Conservation (phyloP, 2,888 invertebrate genomes). For the Mycalesis mineus region DNA sequence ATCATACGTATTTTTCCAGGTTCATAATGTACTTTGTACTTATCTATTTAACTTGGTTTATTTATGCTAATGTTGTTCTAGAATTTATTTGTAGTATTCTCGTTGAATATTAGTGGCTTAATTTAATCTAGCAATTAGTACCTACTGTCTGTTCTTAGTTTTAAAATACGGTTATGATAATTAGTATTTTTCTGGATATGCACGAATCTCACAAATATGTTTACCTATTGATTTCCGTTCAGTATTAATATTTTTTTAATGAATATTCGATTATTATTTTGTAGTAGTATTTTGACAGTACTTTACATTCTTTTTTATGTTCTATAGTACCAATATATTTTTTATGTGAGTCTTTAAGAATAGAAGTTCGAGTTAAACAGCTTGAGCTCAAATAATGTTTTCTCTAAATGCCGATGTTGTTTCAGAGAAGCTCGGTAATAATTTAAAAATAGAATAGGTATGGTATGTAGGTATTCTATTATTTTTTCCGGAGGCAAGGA, state of each 20-base stretch:
- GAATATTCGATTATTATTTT: too few species aligned
- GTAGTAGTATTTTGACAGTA: too few species aligned
- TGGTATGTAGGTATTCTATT: neutral
- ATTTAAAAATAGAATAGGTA: neutral
- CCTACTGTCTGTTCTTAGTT: too few species aligned
- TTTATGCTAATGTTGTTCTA: constrained; percentile 2
- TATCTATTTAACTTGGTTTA: neutral
- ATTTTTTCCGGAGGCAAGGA: constrained; percentile 8
- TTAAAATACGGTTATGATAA: neutral
- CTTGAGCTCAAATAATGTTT: too few species aligned
- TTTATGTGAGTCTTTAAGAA: too few species aligned
- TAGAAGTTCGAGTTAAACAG: too few species aligned
- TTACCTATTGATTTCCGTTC: neutral
- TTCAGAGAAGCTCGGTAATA: neutral
- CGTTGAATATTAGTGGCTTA: constrained; percentile 5
- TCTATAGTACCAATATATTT: too few species aligned
- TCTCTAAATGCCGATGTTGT: too few species aligned
- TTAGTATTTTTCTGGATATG: neutral
- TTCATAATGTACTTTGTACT: neutral
- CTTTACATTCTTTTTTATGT: too few species aligned
- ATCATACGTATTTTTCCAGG: neutral
- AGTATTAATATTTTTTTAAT: too few species aligned
- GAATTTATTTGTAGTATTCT: neutral
- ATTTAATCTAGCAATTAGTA: neutral
- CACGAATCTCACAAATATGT: neutral